phyloP scores from a whole-genome alignment of 1,140 invertebrate species.

The Drosophila bocki region DNA sequence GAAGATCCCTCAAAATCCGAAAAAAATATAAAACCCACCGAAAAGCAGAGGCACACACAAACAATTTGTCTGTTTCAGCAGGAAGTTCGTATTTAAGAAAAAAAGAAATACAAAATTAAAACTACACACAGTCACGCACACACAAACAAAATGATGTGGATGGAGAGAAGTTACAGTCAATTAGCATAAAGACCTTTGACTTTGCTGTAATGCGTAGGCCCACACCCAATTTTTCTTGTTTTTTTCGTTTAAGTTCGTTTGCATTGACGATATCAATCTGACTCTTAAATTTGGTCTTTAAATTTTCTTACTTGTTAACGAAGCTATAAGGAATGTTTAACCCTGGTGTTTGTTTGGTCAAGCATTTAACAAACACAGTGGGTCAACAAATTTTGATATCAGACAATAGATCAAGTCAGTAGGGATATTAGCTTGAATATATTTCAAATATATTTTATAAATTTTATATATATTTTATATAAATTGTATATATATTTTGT shows the following conservation, averaged over 20 bases:
- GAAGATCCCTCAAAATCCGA: conserved; percentile 28
- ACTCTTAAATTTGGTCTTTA: conserved; percentile 11
- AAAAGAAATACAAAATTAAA: conserved; percentile 46
- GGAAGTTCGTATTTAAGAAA: conserved; percentile 78
- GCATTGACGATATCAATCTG: conserved; percentile 30
- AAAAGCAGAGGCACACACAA: conserved; percentile 31
- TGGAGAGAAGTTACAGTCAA: conserved; percentile 53
- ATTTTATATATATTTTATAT: too few species aligned
- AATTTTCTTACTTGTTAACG: conserved; percentile 14
- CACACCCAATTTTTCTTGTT: conserved; percentile 19
- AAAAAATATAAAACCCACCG: not conserved
- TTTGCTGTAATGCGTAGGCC: conserved; percentile 39
- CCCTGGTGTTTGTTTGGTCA: conserved; percentile 3
- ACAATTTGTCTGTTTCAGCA: conserved; percentile 61
- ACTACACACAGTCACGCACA: conserved; percentile 53
- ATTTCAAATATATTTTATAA: too few species aligned
- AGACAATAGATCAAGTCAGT: conserved; percentile 2
- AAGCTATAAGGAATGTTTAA: conserved; percentile 12
- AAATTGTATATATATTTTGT: too few species aligned
- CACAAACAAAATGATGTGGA: conserved; percentile 3
- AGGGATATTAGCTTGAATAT: not conserved
- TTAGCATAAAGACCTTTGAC: conserved; percentile 77
- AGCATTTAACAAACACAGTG: conserved; percentile 12
- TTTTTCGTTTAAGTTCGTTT: not conserved
- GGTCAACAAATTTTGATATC: conserved; percentile 2